Conservation (phyloP, 2,113 vertebrate species). For the Dasypus novemcinctus region DNA sequence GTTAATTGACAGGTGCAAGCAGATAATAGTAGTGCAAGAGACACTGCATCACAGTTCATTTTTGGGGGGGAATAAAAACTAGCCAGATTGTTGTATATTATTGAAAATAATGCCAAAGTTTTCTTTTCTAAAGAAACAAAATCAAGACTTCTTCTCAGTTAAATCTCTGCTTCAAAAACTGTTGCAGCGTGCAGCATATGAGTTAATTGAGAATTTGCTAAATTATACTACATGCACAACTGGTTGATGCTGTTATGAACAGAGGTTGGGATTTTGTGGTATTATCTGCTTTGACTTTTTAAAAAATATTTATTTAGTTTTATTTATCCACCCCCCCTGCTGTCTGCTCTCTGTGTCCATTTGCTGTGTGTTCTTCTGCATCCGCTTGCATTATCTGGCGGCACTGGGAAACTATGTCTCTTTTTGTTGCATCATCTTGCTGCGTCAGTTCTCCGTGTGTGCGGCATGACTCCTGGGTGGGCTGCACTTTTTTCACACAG, state of each 20-base stretch:
- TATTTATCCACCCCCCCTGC: too few relatives aligned
- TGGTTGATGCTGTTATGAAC: background rate
- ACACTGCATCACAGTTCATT: background rate
- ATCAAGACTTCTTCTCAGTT: slow-evolving; percentile 13
- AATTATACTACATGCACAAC: background rate
- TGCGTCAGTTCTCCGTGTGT: too few relatives aligned
- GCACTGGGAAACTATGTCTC: too few relatives aligned
- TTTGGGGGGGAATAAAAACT: background rate
- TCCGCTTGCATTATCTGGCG: too few relatives aligned
- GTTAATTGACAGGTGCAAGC: slow-evolving; percentile 49
- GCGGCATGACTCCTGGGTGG: too few relatives aligned
- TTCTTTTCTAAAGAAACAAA: slow-evolving; percentile 43
- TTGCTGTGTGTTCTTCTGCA: too few relatives aligned
- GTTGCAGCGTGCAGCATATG: background rate
- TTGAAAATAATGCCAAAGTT: slow-evolving; percentile 31
- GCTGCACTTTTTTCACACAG: too few relatives aligned
- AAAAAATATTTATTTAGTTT: too few relatives aligned
- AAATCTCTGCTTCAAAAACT: background rate
- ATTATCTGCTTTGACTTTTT: slow-evolving; percentile 38
- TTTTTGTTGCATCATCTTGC: too few relatives aligned
- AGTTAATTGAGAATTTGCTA: background rate
- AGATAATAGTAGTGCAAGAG: background rate
- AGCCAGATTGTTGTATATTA: background rate
- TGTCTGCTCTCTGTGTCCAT: too few relatives aligned
- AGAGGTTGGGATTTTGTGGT: background rate